Evolutionary conservation across 2,797 vertebrate genomes (phyloP).

Genomic region (Liasis olivaceus): DNA sequence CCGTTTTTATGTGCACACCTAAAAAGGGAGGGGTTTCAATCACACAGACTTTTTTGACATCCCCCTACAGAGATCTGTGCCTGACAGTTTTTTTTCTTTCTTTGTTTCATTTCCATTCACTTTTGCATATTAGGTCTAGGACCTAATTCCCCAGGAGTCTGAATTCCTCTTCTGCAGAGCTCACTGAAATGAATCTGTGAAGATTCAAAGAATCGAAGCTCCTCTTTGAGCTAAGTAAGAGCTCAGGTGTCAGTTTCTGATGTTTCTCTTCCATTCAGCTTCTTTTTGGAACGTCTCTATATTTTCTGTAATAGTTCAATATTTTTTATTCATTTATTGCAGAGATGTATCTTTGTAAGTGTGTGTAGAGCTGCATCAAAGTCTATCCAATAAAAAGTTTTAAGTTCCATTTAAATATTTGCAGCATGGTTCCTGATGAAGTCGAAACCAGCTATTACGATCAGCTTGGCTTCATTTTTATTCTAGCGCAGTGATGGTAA

Average conservation of each 20-base stretch:
- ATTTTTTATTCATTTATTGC: background rate
- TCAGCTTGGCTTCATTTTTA: background rate
- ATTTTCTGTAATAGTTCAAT: background rate
- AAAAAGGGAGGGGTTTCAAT: background rate
- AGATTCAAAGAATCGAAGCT: no score
- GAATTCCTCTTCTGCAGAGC: background rate
- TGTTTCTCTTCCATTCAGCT: background rate
- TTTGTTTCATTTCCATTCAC: background rate
- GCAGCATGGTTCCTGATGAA: no score
- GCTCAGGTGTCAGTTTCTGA: background rate
- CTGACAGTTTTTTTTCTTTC: background rate
- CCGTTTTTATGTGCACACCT: background rate
- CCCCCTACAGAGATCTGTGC: background rate
- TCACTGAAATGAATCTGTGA: background rate
- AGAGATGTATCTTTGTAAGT: background rate
- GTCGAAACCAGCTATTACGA: background rate
- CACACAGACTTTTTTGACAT: background rate
- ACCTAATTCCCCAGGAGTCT: no score
- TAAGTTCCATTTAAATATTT: background rate
- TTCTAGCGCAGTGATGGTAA: background rate
- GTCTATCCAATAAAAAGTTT: background rate
- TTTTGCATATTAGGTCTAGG: background rate
- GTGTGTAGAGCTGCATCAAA: background rate
- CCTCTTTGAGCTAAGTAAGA: background rate
- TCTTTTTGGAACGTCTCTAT: background rate